Base-by-base conservation (phyloP, 2,888 invertebrate genomes). In the Conus canariensis region DNA sequence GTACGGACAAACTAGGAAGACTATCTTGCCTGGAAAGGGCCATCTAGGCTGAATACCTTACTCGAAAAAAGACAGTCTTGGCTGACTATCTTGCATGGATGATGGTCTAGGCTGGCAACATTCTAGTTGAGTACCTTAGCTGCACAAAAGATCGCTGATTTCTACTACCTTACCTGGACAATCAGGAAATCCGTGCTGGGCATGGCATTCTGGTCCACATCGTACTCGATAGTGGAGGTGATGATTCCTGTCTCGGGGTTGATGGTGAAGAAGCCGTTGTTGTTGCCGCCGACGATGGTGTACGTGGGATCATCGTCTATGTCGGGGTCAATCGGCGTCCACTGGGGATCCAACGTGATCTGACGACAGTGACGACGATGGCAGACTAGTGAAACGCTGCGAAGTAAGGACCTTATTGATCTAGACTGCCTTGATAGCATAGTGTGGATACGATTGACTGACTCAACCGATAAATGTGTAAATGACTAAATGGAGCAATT, bases 261-360 rank as follows among this genome's bases (percentile, higher is more conserved):
- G 70, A 89, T 89, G 70, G 83, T 56, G 30, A 89, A 89, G 67
- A 4, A 64, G 56, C 70, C 58, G n/a, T 85, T 89, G 56, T 58
- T 89, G 89, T 85, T 88, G 60, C 88, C 88, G n/a, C 67, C 56
- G 22, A 85, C 25, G 22, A 89, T 85, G 70, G 85, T 89, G 89
- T 89, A 89, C 0, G 58, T 85, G 4, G 70, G 67, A 6, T 25
- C 25, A 30, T 89, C 89, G 58, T 89, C 82, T 19, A 64, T 25
- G 59, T 89, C 89, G 0, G 56, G 58, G 64, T 88, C 88, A 12
- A 88, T 56, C 2, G 89, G 83, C 12, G 67, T 85, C 89, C 89
- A 89, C 0, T 12, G 16, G 12, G 89, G 89, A 56, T 89, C 70
- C 7, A 85, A 14, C 4, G 56, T 4, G 16, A 89, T 89, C 89